Evolutionary conservation across 1,140 invertebrate species (phyloP).

Genomic region (Holcopasites calliopsidis): DNA sequence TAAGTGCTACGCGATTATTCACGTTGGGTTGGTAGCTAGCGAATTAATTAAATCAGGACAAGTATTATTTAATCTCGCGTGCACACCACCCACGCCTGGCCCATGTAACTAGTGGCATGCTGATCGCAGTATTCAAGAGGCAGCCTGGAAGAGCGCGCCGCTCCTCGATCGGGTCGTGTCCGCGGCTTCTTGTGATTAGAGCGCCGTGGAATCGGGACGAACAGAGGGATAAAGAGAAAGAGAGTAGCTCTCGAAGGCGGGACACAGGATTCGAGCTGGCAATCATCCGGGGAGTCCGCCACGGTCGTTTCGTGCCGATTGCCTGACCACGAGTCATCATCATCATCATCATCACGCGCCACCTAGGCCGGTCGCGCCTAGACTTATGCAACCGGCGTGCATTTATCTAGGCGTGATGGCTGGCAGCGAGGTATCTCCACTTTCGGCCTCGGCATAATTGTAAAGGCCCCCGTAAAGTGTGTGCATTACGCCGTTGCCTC

Average conservation of each 20-base stretch:
- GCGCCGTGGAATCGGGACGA: background rate
- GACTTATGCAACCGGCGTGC: conserved; percentile 34
- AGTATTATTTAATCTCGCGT: no score
- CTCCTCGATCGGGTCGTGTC: conserved; percentile 16
- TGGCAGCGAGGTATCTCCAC: conserved; percentile 3
- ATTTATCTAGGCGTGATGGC: conserved; percentile 42
- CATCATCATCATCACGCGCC: conserved; percentile 21
- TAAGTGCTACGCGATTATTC: no score
- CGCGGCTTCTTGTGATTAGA: conserved; percentile 33
- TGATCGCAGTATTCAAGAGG: background rate
- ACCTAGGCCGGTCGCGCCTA: conserved; percentile 24
- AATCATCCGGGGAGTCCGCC: background rate
- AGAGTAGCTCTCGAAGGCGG: conserved; percentile 17
- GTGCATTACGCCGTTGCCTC: conserved; percentile 44
- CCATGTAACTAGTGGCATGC: no score
- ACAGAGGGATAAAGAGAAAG: background rate
- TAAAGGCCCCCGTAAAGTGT: conserved; percentile 36
- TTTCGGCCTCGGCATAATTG: conserved; percentile 47
- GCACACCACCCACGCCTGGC: no score
- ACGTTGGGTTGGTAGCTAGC: no score
- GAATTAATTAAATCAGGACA: no score
- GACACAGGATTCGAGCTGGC: conserved; percentile 16
- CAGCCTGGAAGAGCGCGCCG: conserved; percentile 6
- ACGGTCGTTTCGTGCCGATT: conserved; percentile 37
- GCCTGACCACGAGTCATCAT: conserved; percentile 12